Conservation (phyloP, 2,113 vertebrate genomes). For the Platanista minor region DNA sequence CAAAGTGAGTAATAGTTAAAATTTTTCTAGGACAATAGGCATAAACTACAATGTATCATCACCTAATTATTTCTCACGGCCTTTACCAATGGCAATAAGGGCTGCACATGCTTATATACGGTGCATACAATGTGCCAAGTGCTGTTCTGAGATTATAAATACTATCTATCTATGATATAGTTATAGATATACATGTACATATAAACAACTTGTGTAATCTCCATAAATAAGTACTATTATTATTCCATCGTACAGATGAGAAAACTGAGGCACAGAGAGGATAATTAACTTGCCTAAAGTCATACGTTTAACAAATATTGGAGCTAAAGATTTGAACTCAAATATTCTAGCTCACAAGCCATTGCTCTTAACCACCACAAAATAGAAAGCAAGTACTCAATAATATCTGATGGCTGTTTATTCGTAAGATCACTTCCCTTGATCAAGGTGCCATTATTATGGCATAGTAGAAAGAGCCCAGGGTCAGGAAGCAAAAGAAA, state of each 20-base stretch:
- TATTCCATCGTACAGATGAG: background rate
- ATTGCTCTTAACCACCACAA: background rate
- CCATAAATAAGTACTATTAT: background rate
- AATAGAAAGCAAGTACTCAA: background rate
- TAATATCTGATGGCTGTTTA: background rate
- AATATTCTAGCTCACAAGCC: background rate
- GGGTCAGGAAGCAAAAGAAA: background rate
- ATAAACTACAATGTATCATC: background rate
- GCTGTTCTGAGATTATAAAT: background rate
- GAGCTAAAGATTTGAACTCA: background rate
- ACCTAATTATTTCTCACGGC: background rate
- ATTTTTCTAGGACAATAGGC: background rate
- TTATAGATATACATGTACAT: background rate
- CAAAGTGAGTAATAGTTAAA: background rate
- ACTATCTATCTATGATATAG: background rate
- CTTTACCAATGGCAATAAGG: background rate
- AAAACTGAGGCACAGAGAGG: background rate
- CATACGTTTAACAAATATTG: background rate
- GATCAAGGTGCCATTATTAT: background rate
- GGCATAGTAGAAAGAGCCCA: background rate
- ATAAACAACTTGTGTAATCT: background rate
- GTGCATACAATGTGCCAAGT: background rate
- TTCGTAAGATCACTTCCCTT: background rate
- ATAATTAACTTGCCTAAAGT: background rate
- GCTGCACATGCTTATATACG: background rate